phyloP scores from a whole-genome alignment of 2,113 vertebrate species.

The Pyrgilauda ruficollis region DNA sequence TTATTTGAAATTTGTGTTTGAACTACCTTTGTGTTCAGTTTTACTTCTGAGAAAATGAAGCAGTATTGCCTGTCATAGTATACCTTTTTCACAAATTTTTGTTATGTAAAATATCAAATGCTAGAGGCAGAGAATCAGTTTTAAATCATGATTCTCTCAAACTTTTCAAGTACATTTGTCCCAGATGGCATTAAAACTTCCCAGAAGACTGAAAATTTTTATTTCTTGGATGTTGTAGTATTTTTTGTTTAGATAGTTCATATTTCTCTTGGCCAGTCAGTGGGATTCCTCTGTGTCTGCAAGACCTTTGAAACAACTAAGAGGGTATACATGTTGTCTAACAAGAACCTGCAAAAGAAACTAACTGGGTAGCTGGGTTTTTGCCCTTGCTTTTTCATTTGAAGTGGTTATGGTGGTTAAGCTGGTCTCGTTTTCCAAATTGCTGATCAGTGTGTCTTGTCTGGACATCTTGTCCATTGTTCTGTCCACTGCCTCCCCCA shows the following conservation, averaged over 20 bases:
- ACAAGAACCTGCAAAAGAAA: not conserved
- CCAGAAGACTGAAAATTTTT: not conserved
- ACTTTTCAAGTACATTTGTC: not conserved
- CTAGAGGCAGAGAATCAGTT: not conserved
- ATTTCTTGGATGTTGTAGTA: not conserved
- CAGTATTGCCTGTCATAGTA: not conserved
- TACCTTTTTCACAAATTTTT: not conserved
- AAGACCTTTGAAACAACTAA: not conserved
- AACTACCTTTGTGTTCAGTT: not conserved
- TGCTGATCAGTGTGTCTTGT: not conserved
- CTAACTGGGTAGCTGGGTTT: not conserved
- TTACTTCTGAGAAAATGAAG: not conserved
- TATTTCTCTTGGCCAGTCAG: not conserved
- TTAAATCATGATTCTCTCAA: not conserved
- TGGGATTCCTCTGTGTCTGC: not conserved
- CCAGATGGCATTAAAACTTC: not conserved
- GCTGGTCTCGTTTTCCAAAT: not conserved
- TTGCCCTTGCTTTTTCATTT: not conserved
- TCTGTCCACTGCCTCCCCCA: not conserved
- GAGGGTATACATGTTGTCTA: not conserved
- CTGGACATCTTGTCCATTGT: not conserved
- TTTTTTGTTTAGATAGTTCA: not conserved
- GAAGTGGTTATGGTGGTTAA: not conserved
- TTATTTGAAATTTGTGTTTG: not conserved
- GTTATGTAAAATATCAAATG: not conserved